Evolutionary conservation across 2,888 invertebrate species (phyloP), one percentile per base, ranked within the genome.

Genomic region (Xylocampa areola): DNA sequence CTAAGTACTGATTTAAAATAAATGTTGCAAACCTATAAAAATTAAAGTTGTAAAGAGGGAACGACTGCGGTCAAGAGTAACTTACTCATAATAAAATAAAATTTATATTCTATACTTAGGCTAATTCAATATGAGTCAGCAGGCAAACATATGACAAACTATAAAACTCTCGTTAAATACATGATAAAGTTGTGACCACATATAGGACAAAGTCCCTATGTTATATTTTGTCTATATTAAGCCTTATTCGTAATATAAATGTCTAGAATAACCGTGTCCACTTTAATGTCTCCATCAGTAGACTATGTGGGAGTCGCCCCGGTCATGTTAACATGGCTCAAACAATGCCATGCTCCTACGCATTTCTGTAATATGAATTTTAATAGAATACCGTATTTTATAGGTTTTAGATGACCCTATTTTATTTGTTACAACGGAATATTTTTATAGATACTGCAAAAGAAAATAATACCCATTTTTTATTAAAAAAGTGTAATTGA

Each of bases 301-400:
- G 49, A 36, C 40, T 29, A 57, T 62, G 75, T 78, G 76, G 78
- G 78, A 60, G 72, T 64, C 27, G 13, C 32, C 23, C 41, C 49
- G 49, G 55, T 44, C 66, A 51, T 73, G 77, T 77, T 71, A 68
- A 73, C 64, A 65, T 11, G 47, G 51, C 58, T 37, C 55, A 68
- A 73, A 77, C 77, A 77, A 76, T 77, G 39, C 47, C 39, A 27
- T 27, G 25, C 39, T 36, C 73, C 75, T 67, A 73, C 71, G 71
- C 63, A 52, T 43, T 39, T 41, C 48, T 57, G 65, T 73, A 67
- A 66, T 63, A 68, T 68, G 60, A 69, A 70, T 67, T 60, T 73
- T 60, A 73, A 69, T 69, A 50, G 44, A 54, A 58, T 41, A 52
- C 44, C 29, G 32, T 54, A 54, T 43, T 60, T 66, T 66, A 62